Conservation (phyloP, 1,140 invertebrate genomes). For the Prorops nasuta region DNA sequence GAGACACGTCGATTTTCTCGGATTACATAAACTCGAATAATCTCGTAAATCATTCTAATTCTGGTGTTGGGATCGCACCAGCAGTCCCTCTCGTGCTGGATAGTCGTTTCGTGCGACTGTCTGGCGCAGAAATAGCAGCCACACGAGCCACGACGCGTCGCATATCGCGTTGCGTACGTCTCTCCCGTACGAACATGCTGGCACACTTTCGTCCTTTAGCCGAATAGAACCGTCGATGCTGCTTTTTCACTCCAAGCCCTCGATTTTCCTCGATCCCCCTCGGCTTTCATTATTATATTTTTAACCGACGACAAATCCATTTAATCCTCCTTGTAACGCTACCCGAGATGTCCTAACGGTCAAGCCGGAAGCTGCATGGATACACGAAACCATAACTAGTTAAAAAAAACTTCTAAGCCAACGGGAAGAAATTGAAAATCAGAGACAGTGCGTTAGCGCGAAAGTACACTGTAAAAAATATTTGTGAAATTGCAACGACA, state of each 20-base stretch:
- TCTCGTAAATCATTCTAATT: constrained; percentile 33
- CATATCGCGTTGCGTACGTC: constrained; percentile 6
- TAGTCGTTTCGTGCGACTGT: constrained; percentile 11
- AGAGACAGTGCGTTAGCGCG: too few species aligned
- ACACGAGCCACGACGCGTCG: constrained; percentile 23
- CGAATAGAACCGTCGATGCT: constrained; percentile 15
- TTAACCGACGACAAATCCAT: too few species aligned
- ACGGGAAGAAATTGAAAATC: too few species aligned
- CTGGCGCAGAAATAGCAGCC: constrained; percentile 23
- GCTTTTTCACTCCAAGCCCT: constrained; percentile 13
- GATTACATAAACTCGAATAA: constrained; percentile 36
- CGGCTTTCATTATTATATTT: too few species aligned
- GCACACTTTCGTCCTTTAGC: constrained; percentile 27
- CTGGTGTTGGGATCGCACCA: constrained; percentile 16
- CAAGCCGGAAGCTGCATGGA: too few species aligned
- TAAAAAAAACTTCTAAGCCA: too few species aligned
- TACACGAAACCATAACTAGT: too few species aligned
- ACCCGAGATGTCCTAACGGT: too few species aligned
- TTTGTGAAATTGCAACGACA: too few species aligned
- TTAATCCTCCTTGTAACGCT: too few species aligned
- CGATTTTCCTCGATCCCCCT: too few species aligned
- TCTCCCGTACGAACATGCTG: constrained; percentile 9
- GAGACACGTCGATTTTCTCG: constrained; percentile 24
- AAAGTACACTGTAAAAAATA: too few species aligned
- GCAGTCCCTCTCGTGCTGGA: not conserved